Conservation (phyloP, 2,113 vertebrate species). For the Rynchops niger region DNA sequence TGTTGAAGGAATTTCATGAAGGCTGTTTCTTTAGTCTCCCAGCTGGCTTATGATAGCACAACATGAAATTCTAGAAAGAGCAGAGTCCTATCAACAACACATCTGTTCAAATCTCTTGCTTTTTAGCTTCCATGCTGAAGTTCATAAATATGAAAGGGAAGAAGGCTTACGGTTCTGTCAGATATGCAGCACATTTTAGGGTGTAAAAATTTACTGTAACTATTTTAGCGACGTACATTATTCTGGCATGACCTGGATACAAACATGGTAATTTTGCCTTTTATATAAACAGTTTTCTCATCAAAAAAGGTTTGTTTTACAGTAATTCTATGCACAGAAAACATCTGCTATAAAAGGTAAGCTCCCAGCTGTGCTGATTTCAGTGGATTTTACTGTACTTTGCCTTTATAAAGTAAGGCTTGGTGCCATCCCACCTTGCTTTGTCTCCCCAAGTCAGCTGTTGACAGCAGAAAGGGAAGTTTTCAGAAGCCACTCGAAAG, state of each 20-base stretch:
- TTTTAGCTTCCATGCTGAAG: background rate
- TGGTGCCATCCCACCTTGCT: background rate
- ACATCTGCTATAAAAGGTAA: background rate
- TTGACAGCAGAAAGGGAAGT: background rate
- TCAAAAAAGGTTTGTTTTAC: background rate
- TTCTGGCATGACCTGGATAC: background rate
- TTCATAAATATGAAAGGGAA: slow-evolving; percentile 33
- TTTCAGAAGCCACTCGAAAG: background rate
- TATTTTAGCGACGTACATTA: background rate
- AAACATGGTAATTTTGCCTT: background rate
- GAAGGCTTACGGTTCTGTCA: background rate
- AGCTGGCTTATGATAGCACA: background rate
- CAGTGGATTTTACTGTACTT: background rate
- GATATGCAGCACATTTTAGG: background rate
- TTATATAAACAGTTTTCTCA: background rate
- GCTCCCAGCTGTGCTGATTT: background rate
- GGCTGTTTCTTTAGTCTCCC: background rate
- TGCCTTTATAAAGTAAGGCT: background rate
- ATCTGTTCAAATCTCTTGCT: slow-evolving; percentile 34
- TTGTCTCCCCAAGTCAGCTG: background rate
- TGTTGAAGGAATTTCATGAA: background rate
- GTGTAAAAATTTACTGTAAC: background rate
- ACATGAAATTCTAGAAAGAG: background rate
- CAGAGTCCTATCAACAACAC: slow-evolving; percentile 29
- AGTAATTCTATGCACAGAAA: background rate